A percentile compares a stretch with the other conserved stretches of the same genome.
These are phyloP conservation scores for Drosophila longiperda DNA, from an alignment of 2,888 invertebrate genomes.

Conservation along the genomic window DNA sequence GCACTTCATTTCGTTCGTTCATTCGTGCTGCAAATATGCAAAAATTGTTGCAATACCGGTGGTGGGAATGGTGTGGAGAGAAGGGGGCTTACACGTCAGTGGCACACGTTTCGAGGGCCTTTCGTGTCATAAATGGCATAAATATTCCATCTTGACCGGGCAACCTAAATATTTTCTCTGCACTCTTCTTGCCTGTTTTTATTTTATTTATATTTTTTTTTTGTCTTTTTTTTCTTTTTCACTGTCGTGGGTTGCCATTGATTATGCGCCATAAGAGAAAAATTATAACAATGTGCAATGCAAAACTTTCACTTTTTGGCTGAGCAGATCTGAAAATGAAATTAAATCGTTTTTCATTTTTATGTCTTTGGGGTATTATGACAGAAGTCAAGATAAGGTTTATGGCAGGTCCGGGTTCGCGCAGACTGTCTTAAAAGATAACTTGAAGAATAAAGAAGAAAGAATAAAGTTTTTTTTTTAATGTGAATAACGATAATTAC, in stretches of 20 bases:
- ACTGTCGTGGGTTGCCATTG: conserved; percentile 24
- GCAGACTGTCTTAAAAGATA: neutral
- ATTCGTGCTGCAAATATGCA: conserved; percentile 80
- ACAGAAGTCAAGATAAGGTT: conserved; percentile 36
- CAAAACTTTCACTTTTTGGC: conserved; percentile 69
- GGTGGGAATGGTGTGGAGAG: neutral
- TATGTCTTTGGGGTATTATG: conserved; percentile 36
- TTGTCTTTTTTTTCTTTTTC: neutral
- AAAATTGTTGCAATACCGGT: conserved; percentile 62
- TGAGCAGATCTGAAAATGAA: conserved; percentile 63
- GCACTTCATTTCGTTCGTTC: conserved; percentile 51
- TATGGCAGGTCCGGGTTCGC: conserved; percentile 52
- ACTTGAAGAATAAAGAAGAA: conserved; percentile 17
- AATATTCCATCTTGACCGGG: conserved; percentile 79
- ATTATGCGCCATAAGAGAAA: conserved; percentile 44
- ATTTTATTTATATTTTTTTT: neutral
- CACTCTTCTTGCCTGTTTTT: conserved; percentile 14
- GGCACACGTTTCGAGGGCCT: conserved; percentile 79
- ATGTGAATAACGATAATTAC: neutral
- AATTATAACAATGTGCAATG: conserved; percentile 70
- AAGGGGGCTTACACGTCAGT: conserved; percentile 37
- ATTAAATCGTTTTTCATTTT: conserved; percentile 78
- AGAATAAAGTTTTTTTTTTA: neutral
- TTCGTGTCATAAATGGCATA: conserved; percentile 80
- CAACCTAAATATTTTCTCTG: conserved; percentile 71